Evolutionary conservation across 1,140 invertebrate genomes (phyloP), one percentile per base, ranked within the genome.

Genomic region (Plutomurus gul): DNA sequence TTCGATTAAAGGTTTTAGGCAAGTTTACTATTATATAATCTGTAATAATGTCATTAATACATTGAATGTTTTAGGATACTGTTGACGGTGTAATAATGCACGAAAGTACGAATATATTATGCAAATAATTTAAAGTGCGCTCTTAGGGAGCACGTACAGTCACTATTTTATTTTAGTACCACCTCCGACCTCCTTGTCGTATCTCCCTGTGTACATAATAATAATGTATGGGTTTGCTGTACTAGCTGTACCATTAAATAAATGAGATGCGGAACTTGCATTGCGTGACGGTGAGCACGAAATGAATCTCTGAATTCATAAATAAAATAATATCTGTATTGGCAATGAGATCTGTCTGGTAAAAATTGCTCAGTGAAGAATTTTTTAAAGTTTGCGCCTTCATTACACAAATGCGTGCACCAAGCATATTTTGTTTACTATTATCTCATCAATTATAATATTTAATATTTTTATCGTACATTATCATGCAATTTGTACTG

Each of bases 381-480:
- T 51, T 51, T 51, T 25, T 22, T 51, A 39, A 2, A 51, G 47
- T n/a, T 51, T 18, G 20, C 7, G 47, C 18, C 20, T 49, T 22
- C 18, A 51, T 51, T 7, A 51, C 47, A 51, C 25, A 22, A 18
- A 51, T 11, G 25, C 18, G 47, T 22, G 20, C 18, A n/a, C 25
- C 20, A n/a, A 51, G 47, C 47, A 51, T 22, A 18, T 51, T 51
- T 51, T 51, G 47, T 51, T 51, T 51, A 22, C 25, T 51, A 51
- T 51, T 51, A 51, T 51, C 18, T 51, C 47, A 51, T 51, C 47
- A 51, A 51, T 51, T 22, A 51, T 51, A 51, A 18, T 51, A 51
- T 51, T 51, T 22, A 51, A 18, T 22, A 51, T 51, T 11, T 51
- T 51, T 22, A 51, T 51, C 20, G 20, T 51, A 10, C 18, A 22